Percentiles rank a stretch among this genome's conserved stretches.
Evolutionary conservation across 2,888 invertebrate species (phyloP).

Genomic region (Neoaliturus tenellus): DNA sequence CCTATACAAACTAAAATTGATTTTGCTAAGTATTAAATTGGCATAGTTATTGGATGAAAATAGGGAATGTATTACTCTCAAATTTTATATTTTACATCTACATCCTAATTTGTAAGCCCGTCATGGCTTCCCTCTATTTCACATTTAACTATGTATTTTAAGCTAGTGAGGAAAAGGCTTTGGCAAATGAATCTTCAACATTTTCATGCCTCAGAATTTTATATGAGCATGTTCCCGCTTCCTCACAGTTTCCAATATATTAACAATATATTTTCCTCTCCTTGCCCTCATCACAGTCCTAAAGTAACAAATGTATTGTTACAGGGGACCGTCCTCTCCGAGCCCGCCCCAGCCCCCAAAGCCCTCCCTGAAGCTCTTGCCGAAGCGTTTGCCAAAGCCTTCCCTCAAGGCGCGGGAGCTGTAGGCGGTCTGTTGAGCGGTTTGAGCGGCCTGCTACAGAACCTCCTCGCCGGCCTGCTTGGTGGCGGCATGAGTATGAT

Average conservation of each 20-base stretch:
- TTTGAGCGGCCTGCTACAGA: background rate
- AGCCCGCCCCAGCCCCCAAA: slow-evolving; percentile 34
- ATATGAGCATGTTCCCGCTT: too few relatives aligned
- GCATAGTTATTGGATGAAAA: too few relatives aligned
- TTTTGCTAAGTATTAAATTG: too few relatives aligned
- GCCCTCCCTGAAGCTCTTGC: slow-evolving; percentile 28
- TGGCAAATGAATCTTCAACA: background rate
- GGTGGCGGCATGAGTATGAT: background rate
- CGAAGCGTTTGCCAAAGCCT: slow-evolving; percentile 37
- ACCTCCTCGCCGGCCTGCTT: background rate
- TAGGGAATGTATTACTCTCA: too few relatives aligned
- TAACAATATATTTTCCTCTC: background rate
- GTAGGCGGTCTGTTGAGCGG: background rate
- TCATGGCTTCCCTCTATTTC: too few relatives aligned
- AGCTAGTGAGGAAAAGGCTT: background rate
- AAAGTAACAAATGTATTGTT: background rate
- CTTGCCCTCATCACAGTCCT: background rate
- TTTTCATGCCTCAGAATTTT: too few relatives aligned
- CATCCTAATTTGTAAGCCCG: too few relatives aligned
- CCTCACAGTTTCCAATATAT: too few relatives aligned
- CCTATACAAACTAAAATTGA: too few relatives aligned
- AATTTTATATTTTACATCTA: too few relatives aligned
- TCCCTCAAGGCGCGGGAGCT: background rate
- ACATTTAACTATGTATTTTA: too few relatives aligned
- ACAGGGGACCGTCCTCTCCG: slow-evolving; percentile 19